Percentiles rank a stretch among this genome's conserved stretches.
Evolutionary conservation across 1,140 invertebrate species (phyloP).

Genomic region (Hestina assimilis): DNA sequence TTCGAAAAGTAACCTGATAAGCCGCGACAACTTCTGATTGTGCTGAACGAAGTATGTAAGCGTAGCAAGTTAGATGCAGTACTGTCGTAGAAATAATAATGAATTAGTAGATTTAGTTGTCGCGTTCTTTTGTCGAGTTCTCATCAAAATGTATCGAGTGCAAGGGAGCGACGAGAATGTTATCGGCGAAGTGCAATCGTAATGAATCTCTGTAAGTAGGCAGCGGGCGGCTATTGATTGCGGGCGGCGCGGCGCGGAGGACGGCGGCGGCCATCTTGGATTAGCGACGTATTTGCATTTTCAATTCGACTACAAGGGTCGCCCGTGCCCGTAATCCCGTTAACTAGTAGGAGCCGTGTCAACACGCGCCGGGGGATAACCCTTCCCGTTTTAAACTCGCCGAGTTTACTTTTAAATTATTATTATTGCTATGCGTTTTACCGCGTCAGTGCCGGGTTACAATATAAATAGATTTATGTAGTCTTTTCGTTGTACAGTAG

Average conservation of each 20-base stretch:
- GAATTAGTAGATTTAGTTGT: too few species aligned
- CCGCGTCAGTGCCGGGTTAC: slow-evolving; percentile 17
- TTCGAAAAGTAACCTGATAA: too few species aligned
- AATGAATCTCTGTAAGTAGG: slow-evolving; percentile 20
- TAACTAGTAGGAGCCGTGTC: slow-evolving; percentile 36
- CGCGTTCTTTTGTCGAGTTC: slow-evolving; percentile 11
- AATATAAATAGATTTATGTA: slow-evolving; percentile 19
- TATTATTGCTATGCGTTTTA: slow-evolving; percentile 28
- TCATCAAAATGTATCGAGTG: slow-evolving; percentile 25
- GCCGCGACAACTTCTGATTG: too few species aligned
- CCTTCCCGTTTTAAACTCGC: slow-evolving; percentile 36
- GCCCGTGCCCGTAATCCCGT: slow-evolving; percentile 42
- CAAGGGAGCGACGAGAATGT: slow-evolving; percentile 9
- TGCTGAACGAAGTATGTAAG: too few species aligned
- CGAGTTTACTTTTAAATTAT: slow-evolving; percentile 36
- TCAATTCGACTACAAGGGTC: slow-evolving; percentile 51
- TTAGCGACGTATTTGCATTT: slow-evolving; percentile 65
- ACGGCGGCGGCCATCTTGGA: slow-evolving; percentile 51
- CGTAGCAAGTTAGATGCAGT: too few species aligned
- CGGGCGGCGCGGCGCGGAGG: slow-evolving; percentile 1
- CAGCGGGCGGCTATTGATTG: slow-evolving; percentile 14
- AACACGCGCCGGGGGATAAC: slow-evolving; percentile 23
- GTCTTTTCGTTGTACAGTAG: not conserved
- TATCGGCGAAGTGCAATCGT: slow-evolving; percentile 30
- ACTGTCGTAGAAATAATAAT: too few species aligned